A percentile compares a stretch with the other conserved stretches of the same genome.
Conservation (phyloP, 2,888 invertebrate genomes). For the Schizotus pectinicornis region DNA sequence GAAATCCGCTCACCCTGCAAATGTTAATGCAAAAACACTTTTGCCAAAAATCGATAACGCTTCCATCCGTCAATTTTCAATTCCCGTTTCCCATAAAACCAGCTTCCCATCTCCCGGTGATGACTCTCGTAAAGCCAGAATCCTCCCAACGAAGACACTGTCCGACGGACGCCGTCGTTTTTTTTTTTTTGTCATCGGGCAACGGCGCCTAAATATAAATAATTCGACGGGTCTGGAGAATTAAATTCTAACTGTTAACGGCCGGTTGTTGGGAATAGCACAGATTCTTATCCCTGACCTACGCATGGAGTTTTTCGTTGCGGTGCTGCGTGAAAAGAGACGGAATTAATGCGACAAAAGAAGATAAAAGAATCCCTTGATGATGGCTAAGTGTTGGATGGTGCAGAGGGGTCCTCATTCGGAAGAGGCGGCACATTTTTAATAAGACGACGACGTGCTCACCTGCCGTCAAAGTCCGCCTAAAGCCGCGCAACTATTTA, state of each 20-base stretch:
- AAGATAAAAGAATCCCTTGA: slow-evolving; percentile 48
- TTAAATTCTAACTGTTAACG: slow-evolving; percentile 30
- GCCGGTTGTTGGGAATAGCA: slow-evolving; percentile 34
- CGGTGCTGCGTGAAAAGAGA: slow-evolving; percentile 41
- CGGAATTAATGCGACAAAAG: slow-evolving; percentile 43
- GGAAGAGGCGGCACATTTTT: slow-evolving; percentile 25
- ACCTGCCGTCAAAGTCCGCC: too few relatives aligned
- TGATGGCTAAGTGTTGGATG: slow-evolving; percentile 45
- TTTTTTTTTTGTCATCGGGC: background rate
- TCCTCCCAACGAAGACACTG: too few relatives aligned
- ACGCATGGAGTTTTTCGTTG: slow-evolving; percentile 47
- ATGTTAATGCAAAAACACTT: too few relatives aligned
- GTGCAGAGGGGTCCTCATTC: slow-evolving; percentile 19
- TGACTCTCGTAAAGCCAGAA: too few relatives aligned
- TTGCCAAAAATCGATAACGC: too few relatives aligned
- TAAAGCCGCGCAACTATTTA: too few relatives aligned
- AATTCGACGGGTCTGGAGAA: slow-evolving; percentile 26
- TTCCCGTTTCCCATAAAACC: too few relatives aligned
- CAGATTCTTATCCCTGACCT: slow-evolving; percentile 47
- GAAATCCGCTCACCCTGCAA: too few relatives aligned
- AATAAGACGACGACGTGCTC: background rate
- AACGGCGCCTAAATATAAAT: slow-evolving; percentile 21
- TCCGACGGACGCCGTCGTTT: too few relatives aligned
- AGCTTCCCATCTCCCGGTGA: too few relatives aligned
- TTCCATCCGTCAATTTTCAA: too few relatives aligned